Percentiles rank a stretch among this genome's conserved stretches.
Conservation (phyloP, 2,797 vertebrate genomes). For the Gobio occitaniae region DNA sequence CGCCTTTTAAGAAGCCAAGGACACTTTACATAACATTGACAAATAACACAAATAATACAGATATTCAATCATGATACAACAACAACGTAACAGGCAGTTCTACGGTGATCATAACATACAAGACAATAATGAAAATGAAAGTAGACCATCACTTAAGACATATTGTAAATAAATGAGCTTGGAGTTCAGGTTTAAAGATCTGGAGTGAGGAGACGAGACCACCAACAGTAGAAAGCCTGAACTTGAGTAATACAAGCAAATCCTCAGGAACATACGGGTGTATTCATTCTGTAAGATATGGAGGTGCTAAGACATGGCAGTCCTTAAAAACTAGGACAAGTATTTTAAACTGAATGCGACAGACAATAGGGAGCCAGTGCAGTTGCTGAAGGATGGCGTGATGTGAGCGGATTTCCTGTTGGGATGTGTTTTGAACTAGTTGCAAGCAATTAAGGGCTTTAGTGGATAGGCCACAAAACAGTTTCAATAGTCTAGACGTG, state of each 20-base stretch:
- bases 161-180: background rate
- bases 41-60: background rate
- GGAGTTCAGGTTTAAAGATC: background rate
- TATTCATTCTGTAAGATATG: background rate
- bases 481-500: background rate
- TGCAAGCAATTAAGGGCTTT: background rate
- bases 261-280: background rate
- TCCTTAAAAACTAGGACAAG: background rate
- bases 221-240: background rate
- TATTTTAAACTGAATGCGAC: background rate
- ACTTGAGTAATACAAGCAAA: background rate
- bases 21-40: background rate
- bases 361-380: background rate
- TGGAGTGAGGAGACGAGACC: background rate
- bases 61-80: background rate
- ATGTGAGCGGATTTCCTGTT: background rate
- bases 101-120: background rate
- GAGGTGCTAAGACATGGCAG: background rate
- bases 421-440: background rate
- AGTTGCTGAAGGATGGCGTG: background rate
- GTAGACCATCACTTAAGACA: no score
- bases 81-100: background rate
- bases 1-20: background rate
- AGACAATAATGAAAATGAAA: background rate
- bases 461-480: background rate